Conservation (phyloP, 2,113 vertebrate genomes). For the Hippoglossus stenolepis region DNA sequence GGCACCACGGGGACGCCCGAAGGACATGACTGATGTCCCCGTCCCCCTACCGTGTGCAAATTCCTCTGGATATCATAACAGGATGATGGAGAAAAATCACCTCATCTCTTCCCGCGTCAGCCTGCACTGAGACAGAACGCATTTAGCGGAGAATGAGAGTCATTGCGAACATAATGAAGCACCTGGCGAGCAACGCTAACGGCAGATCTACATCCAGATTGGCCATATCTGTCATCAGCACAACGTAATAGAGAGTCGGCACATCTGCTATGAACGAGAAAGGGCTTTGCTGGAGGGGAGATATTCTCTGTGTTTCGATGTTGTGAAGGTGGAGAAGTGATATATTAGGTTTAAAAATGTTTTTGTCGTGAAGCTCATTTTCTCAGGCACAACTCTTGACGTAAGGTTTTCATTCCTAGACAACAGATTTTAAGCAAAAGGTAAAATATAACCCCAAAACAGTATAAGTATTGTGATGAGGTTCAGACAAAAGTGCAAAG, state of each 20-base stretch:
- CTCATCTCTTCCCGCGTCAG: slow-evolving; percentile 29
- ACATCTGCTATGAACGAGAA: neutral
- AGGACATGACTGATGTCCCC: slow-evolving; percentile 17
- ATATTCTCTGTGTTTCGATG: no score
- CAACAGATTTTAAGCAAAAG: no score
- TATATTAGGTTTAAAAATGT: no score
- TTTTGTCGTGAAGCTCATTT: no score
- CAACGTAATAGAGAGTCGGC: neutral
- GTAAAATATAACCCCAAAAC: no score
- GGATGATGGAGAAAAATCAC: slow-evolving; percentile 44
- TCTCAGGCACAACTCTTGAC: no score
- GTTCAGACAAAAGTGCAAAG: no score
- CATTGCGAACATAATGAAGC: slow-evolving; percentile 38
- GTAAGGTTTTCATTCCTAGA: no score
- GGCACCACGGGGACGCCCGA: neutral
- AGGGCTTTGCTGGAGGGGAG: no score
- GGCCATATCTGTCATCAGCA: neutral
- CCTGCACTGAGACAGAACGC: slow-evolving; percentile 27
- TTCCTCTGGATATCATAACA: slow-evolving; percentile 4
- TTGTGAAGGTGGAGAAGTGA: no score
- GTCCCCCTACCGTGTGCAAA: neutral
- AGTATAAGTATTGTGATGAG: no score
- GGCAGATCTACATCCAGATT: neutral
- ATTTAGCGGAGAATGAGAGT: slow-evolving; percentile 41
- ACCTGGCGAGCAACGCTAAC: slow-evolving; percentile 28